A percentile compares a stretch with the other conserved stretches of the same genome.
phyloP scores from a whole-genome alignment of 2,113 vertebrate species.

The Xenopus laevis region DNA sequence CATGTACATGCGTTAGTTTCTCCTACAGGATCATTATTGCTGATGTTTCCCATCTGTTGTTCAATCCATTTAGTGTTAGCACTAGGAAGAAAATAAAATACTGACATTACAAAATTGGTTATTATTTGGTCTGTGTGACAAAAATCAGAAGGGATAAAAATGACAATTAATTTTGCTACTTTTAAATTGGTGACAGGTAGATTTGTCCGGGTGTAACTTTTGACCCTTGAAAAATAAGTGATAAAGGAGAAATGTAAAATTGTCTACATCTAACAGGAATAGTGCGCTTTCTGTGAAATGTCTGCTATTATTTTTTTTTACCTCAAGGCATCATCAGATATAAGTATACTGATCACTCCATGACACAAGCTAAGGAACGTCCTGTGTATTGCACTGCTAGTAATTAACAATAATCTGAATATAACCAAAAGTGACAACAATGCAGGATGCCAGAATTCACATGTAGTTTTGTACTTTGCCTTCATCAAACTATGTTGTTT shows the following conservation, averaged over 20 bases:
- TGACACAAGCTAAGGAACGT: constrained; percentile 28
- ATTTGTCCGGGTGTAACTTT: neutral
- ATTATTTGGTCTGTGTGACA: constrained; percentile 35
- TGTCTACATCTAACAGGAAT: neutral
- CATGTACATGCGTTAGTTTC: constrained; percentile 43
- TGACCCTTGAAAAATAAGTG: neutral
- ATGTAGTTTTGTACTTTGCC: constrained; percentile 21
- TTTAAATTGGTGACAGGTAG: neutral
- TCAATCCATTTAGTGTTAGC: constrained; percentile 29
- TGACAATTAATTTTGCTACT: constrained; percentile 25
- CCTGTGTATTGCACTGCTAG: constrained; percentile 17
- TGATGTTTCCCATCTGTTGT: constrained; percentile 46
- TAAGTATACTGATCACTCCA: constrained; percentile 26
- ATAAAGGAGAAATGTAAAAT: neutral
- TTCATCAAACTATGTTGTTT: constrained; percentile 26
- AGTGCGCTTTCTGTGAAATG: neutral
- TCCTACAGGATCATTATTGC: constrained; percentile 46
- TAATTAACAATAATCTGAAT: constrained; percentile 11
- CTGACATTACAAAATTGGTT: constrained; percentile 35
- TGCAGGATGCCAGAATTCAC: constrained; percentile 2
- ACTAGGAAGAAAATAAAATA: constrained; percentile 40
- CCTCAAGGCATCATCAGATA: constrained; percentile 25
- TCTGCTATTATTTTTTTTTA: constrained; percentile 27
- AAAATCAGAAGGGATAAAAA: constrained; percentile 36
- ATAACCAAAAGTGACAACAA: constrained; percentile 2